Evolutionary conservation across 2,888 invertebrate species (phyloP), one percentile per base, ranked within the genome.

Genomic region (Ophioninae sp.): DNA sequence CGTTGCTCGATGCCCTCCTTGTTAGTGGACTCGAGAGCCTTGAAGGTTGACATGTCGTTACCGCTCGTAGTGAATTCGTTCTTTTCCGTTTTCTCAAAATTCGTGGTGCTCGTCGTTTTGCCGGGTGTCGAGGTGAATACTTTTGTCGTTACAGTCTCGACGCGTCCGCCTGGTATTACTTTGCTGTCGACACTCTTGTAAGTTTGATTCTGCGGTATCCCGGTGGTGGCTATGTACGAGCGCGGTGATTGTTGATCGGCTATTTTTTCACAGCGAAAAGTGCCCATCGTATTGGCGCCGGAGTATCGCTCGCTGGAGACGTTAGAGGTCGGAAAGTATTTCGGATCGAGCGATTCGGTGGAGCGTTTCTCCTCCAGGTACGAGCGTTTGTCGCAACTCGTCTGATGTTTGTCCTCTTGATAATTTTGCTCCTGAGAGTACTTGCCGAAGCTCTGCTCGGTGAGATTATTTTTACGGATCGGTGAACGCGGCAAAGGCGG

Each of bases 1-100:
- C 94, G 95, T 87, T 95, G 95, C 85, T 96, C 96, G 85, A 95
- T 87, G n/a, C 93, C 93, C 64, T 95, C 95, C 17, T 74, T 73
- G 0, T 94, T 92, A 78, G 89, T 90, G 23, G 88, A 91, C 76
- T 89, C 90, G 41, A 89, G 68, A 6, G 88, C 89, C 67, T 90
- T 92, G 74, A 91, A 91, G 10, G 90, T 91, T 0, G 91, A 89
- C 81, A 91, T 85, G 0, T 94, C 94, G 87, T 94, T 94, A 65
- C 94, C 94, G 81, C 94, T 94, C 0, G 93, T 93, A 23, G 94
- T 93, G 0, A 85, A 90, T 68, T 91, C 90, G 67, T 94, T 94
- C 44, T 94, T 90, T 85, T 95, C 95, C 70, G 94, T 94, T 76
- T 94, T 93, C 0, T 94, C 94, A 79, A 94, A 94, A 6, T 94